Evolutionary conservation across 2,113 vertebrate genomes (phyloP).

Genomic region (Stercorarius parasiticus): DNA sequence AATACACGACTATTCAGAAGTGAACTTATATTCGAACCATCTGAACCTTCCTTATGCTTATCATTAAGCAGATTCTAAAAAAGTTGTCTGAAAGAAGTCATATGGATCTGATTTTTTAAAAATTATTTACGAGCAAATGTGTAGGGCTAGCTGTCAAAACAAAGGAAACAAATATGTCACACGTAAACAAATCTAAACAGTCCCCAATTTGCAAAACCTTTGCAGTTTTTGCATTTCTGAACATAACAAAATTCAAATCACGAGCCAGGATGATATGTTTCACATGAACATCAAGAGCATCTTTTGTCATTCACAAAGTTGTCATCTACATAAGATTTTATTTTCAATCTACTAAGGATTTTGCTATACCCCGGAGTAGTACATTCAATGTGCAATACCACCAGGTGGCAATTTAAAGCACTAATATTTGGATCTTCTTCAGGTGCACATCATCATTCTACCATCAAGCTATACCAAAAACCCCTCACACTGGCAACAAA

Average conservation of each 20-base stretch:
- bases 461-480: not conserved
- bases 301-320: not conserved
- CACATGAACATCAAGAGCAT: not conserved
- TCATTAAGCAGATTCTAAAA: not conserved
- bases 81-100: not conserved
- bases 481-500: not conserved
- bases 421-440: not conserved
- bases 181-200: not conserved
- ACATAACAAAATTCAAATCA: not conserved
- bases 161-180: not conserved
- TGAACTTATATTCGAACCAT: not conserved
- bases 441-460: not conserved
- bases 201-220: not conserved
- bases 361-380: rapidly evolving
- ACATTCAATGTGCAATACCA: not conserved
- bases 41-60: slow-evolving; percentile 25
- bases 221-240: not conserved
- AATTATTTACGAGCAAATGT: not conserved
- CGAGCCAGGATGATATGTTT: not conserved
- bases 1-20: not conserved
- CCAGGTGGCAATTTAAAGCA: not conserved
- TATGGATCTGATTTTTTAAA: not conserved
- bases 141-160: slow-evolving; percentile 24
- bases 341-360: not conserved
- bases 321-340: not conserved